Evolutionary conservation across 2,113 vertebrate genomes (phyloP).

Genomic region (Pica pica): DNA sequence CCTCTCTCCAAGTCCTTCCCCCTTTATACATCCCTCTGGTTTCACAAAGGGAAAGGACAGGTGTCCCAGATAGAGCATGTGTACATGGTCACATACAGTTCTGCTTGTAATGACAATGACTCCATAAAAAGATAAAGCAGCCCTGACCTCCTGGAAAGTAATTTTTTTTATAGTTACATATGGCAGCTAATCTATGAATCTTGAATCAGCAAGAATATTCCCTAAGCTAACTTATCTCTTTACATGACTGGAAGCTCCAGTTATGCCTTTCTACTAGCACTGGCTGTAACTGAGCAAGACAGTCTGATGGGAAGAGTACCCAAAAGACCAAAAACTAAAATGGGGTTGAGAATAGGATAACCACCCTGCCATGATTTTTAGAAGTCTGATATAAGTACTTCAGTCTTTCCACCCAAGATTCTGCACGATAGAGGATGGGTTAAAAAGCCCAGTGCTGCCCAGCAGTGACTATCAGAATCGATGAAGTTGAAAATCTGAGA

Average conservation of each 20-base stretch:
- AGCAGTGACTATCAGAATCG: not conserved
- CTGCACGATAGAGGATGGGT: not conserved
- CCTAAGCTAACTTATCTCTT: not conserved
- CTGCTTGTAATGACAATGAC: not conserved
- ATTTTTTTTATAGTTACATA: not conserved
- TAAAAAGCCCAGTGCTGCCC: not conserved
- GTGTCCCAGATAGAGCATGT: not conserved
- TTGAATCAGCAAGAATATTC: not conserved
- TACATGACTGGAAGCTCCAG: not conserved
- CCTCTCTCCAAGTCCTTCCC: not conserved
- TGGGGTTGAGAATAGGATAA: not conserved
- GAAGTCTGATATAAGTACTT: not conserved
- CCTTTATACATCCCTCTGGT: not conserved
- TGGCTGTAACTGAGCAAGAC: not conserved
- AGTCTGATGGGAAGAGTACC: not conserved
- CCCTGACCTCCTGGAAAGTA: not conserved
- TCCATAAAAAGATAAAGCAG: not conserved
- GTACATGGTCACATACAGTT: not conserved
- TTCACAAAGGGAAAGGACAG: not conserved
- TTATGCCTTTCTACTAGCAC: not conserved
- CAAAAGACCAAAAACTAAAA: not conserved
- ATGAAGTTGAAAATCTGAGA: not conserved
- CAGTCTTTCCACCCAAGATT: not conserved
- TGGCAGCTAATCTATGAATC: not conserved
- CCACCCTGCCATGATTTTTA: not conserved